Base-by-base conservation (phyloP, 2,797 vertebrate species). In the Sylvia borin region DNA sequence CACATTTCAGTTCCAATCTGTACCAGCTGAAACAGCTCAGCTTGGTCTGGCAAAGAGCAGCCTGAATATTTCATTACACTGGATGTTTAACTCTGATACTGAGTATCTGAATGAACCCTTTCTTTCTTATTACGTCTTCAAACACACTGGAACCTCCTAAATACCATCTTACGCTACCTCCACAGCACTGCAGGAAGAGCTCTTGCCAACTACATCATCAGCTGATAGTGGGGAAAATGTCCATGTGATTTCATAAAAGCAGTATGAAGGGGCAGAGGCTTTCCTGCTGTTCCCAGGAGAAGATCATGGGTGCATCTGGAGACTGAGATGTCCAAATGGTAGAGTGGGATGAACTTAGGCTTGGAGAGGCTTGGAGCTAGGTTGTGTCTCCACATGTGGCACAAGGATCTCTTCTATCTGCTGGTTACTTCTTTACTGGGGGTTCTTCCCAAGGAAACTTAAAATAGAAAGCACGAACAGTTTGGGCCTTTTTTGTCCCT, bases 21-120 rank as follows among this genome's bases (percentile, higher is more conserved):
- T 70, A 71, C 74, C 67, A 86, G 64, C 40, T 76, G 66, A 92
- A 95, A 82, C 55, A 92, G 64, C 17, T 89, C 71, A 73, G 25
- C 27, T 80, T 57, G 64, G 42, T 55, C 77, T 93, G 43, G 71
- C 83, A 81, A 82, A 86, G 31, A 90, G 11, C 54, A 95, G 43
- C 16, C 55, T 61, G 29, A 86, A 54, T 25, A 76, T 88, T 92
- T 80, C 32, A 16, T 85, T 88, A 29, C n/a, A 16, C 29, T 57
- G 38, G 21, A 66, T 68, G 31, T 64, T 92, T 83, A 67, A 65
- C 10, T 80, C 72, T 65, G 40, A 71, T 51, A 20, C 0, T 64
- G 36, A 79, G 32, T 29, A 45, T 70, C 55, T 89, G 38, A 88
- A 89, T 25, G 26, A 82, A 64, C 10, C 8, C 62, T 78, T 92